Conservation (phyloP, 2,888 invertebrate species). For the Drosophila melanosoma region DNA sequence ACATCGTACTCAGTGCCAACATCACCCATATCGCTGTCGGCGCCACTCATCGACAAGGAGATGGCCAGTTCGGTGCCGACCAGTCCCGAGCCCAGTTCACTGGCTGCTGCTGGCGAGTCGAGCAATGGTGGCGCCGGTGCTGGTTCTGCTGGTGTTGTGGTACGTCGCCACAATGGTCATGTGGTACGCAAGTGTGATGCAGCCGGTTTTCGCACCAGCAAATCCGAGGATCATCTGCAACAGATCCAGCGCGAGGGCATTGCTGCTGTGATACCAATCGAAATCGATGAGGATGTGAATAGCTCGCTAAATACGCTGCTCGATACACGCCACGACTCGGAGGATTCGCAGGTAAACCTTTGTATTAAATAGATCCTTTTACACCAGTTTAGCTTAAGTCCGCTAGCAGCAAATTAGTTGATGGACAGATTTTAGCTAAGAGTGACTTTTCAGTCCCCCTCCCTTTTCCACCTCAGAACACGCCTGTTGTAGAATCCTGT, state of each 20-base stretch:
- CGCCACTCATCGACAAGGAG: constrained; percentile 85
- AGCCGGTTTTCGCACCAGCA: constrained; percentile 93
- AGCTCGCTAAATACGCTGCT: constrained; percentile 96
- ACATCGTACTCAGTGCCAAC: constrained; percentile 85
- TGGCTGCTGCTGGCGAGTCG: constrained; percentile 60
- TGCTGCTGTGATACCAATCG: constrained; percentile 93
- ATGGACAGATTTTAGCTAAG: constrained; percentile 10
- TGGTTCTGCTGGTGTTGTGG: constrained; percentile 70
- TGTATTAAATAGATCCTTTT: not conserved
- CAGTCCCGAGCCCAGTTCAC: constrained; percentile 87
- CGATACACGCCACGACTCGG: constrained; percentile 89
- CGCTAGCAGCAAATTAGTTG: not conserved
- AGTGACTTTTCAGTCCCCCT: not conserved
- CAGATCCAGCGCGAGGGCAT: constrained; percentile 87
- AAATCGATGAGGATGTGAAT: constrained; percentile 96
- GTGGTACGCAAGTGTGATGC: constrained; percentile 86
- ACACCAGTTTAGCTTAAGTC: not conserved
- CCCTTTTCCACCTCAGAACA: constrained; percentile 21
- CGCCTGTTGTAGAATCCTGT: constrained; percentile 25
- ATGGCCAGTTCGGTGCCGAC: constrained; percentile 89
- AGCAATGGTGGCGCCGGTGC: constrained; percentile 86
- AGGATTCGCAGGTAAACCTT: constrained; percentile 84
- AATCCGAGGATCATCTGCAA: constrained; percentile 96
- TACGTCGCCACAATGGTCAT: constrained; percentile 85
- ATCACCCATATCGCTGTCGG: constrained; percentile 85